phyloP scores from a whole-genome alignment of 2,888 invertebrate genomes.

The Macropis europaea region DNA sequence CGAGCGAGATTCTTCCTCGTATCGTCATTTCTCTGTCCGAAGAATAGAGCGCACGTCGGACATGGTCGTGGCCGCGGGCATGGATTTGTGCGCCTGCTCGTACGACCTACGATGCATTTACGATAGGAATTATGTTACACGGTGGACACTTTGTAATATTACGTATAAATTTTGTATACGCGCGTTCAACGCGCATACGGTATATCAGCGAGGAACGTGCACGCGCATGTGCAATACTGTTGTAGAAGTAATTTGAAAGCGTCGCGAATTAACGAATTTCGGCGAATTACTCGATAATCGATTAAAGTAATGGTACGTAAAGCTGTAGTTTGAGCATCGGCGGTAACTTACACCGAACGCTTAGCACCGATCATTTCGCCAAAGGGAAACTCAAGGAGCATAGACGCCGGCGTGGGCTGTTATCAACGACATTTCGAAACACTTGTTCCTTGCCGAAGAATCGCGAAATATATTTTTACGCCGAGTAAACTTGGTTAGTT shows the following conservation, averaged over 20 bases:
- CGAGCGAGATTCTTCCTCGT: no score
- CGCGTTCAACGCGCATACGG: not conserved
- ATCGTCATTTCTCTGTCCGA: no score
- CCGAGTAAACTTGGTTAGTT: not conserved
- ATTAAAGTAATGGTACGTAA: not conserved
- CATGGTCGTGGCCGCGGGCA: no score
- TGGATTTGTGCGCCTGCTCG: no score
- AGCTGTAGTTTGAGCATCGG: not conserved
- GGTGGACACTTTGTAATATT: conserved; percentile 7
- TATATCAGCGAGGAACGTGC: no score
- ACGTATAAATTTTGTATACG: conserved; percentile 14
- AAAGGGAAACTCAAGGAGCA: not conserved
- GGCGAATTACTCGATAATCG: no score
- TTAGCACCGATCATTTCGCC: not conserved
- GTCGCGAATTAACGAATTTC: no score
- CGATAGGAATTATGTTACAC: not conserved
- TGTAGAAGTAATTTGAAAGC: no score
- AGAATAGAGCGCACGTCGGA: no score
- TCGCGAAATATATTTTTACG: conserved; percentile 31
- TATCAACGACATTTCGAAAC: not conserved
- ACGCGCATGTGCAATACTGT: no score
- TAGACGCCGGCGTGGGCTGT: not conserved
- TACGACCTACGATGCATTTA: not conserved
- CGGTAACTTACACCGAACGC: not conserved
- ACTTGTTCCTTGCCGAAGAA: conserved; percentile 5